Evolutionary conservation across 1,140 invertebrate species (phyloP).

Genomic region (Calephelis nemesis): DNA sequence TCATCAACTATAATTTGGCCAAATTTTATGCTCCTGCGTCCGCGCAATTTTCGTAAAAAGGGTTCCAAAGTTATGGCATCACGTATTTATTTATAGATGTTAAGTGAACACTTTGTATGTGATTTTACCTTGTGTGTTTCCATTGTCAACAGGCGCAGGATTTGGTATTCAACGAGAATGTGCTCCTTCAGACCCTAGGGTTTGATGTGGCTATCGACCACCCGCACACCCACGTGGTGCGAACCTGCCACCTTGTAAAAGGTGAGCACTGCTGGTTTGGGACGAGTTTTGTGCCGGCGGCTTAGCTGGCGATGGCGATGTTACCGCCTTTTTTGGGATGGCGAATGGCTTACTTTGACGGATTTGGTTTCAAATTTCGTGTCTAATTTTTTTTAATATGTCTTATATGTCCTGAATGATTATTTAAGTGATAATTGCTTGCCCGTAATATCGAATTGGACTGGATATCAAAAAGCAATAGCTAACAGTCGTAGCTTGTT

Average conservation of each 20-base stretch:
- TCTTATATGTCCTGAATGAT: background rate
- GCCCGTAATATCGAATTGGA: too few species aligned
- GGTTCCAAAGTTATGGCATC: too few species aligned
- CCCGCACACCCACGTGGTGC: constrained; percentile 97
- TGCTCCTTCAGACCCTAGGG: constrained; percentile 96
- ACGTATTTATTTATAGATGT: too few species aligned
- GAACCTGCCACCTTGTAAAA: constrained; percentile 96
- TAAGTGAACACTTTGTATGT: too few species aligned
- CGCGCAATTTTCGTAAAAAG: too few species aligned
- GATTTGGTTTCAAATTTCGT: background rate
- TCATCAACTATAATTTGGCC: too few species aligned
- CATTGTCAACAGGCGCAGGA: constrained; percentile 89
- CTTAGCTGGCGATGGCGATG: constrained; percentile 21
- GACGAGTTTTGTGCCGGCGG: constrained; percentile 14
- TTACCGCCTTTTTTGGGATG: constrained; percentile 3
- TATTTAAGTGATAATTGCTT: background rate
- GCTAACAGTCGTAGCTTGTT: too few species aligned
- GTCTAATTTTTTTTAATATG: background rate
- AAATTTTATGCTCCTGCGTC: too few species aligned
- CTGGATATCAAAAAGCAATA: too few species aligned
- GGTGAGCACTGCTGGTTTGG: constrained; percentile 80
- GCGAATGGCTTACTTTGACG: constrained; percentile 4
- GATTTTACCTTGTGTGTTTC: background rate
- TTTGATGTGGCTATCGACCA: constrained; percentile 98
- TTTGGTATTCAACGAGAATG: constrained; percentile 97